Evolutionary conservation across 2,888 invertebrate species (phyloP).

Genomic region (Leistus spinibarbis): DNA sequence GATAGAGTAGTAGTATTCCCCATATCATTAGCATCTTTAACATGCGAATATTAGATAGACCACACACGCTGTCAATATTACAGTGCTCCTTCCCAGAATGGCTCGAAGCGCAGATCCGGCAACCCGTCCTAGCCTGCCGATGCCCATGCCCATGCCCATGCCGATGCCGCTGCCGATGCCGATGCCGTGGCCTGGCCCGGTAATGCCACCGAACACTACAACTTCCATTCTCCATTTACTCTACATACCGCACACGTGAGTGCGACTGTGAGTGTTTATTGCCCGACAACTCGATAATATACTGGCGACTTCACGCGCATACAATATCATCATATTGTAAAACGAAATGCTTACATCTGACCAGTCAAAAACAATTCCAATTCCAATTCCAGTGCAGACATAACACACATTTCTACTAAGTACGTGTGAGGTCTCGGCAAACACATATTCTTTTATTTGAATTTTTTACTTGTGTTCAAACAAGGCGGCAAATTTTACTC

Average conservation of each 20-base stretch:
- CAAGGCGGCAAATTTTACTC: neutral
- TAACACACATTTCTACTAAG: neutral
- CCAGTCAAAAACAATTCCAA: too few species aligned
- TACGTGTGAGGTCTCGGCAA: neutral
- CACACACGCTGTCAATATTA: constrained; percentile 5
- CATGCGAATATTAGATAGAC: constrained; percentile 5
- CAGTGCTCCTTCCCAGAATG: constrained; percentile 4
- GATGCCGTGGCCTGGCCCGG: neutral
- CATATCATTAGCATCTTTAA: neutral
- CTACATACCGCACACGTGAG: neutral
- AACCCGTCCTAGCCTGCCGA: neutral
- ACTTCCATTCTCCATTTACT: neutral
- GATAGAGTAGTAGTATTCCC: neutral
- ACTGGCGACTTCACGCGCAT: neutral
- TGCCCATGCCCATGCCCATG: neutral
- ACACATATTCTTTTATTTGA: neutral
- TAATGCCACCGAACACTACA: neutral
- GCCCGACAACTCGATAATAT: neutral
- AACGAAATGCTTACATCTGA: too few species aligned
- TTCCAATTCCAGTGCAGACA: neutral
- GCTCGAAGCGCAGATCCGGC: constrained; percentile 4
- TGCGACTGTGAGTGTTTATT: neutral
- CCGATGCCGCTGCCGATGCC: neutral
- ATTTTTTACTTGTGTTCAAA: neutral
- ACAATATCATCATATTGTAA: neutral